Base-by-base conservation (phyloP, 2,888 invertebrate genomes). In the Ypsolopha sequella region DNA sequence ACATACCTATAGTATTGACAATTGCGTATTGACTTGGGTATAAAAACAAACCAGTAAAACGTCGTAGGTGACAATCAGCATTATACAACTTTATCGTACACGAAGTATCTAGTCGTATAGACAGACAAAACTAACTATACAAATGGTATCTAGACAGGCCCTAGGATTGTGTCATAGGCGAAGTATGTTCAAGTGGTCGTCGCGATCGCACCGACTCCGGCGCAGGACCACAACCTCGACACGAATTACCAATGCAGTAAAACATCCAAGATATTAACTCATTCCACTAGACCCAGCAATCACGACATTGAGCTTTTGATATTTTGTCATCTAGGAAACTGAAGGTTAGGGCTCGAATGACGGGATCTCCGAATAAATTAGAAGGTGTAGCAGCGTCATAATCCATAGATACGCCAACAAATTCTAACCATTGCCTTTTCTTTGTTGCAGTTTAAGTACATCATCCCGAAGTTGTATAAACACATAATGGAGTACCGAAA, bases 381-480 rank as follows among this genome's bases (percentile, higher is more conserved):
- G 24, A 24, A 24, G 24, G 24, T 24, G 24, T 24, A 24, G 24
- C 24, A 24, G 24, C 24, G 24, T 24, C 24, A 24, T 24, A 4
- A 24, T 24, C 4, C 24, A 24, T 24, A 24, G 24, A 24, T 24
- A 24, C 24, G 54, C 55, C 66, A 59, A 70, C 53, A 14, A 39
- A n/a, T 45, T 7, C 45, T 10, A 9, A 48, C 13, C 38, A 53
- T n/a, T n/a, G 24, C n/a, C 60, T 73, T 63, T 67, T 61, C 66
- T 60, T 82, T 81, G 74, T 88, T 88, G 54, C 85, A 91, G 89
- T 88, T 89, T 53, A 72, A 79, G 56, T 81, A 80, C 56, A 74
- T 89, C 53, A 80, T 90, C 62, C 88, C 90, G 51, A 85, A 84
- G 58, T 82, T 92, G 41, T 89, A 90, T 76, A 87, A 79, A 56